These are phyloP conservation scores for Oppia nitens DNA, from an alignment of 1,140 invertebrate genomes.

Conservation along the genomic window DNA sequence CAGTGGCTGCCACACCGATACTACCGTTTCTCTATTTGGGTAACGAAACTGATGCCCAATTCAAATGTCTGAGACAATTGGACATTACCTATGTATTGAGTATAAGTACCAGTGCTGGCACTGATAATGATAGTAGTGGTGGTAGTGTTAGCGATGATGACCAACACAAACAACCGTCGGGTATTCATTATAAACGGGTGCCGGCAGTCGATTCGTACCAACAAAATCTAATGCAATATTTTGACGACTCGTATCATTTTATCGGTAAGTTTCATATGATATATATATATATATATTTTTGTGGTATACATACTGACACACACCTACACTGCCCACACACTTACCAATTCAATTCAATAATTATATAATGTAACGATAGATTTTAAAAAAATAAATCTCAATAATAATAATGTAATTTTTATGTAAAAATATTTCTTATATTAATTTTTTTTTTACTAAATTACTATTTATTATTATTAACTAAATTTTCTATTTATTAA, in stretches of 20 bases:
- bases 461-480: no score
- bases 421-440: no score
- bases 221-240: slow-evolving; percentile 80
- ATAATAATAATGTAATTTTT: no score
- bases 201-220: slow-evolving; percentile 66
- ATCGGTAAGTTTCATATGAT: slow-evolving; percentile 76
- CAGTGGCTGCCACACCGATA: slow-evolving; percentile 54
- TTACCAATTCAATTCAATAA: no score
- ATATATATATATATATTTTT: no score
- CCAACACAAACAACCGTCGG: slow-evolving; percentile 29
- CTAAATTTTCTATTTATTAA: no score
- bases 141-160: slow-evolving; percentile 6
- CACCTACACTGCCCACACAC: no score
- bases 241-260: slow-evolving; percentile 73
- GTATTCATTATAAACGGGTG: slow-evolving; percentile 60
- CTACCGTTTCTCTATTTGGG: slow-evolving; percentile 73
- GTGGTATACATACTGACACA: no score
- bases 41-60: slow-evolving; percentile 65
- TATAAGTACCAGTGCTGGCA: slow-evolving; percentile 45
- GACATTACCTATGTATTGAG: slow-evolving; percentile 59
- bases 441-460: no score
- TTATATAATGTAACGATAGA: no score
- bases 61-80: slow-evolving; percentile 42
- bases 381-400: no score
- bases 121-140: neutral